Evolutionary conservation across 2,113 vertebrate species (phyloP), one percentile per base, ranked within the genome.

Genomic region (Hippocampus barbouri): DNA sequence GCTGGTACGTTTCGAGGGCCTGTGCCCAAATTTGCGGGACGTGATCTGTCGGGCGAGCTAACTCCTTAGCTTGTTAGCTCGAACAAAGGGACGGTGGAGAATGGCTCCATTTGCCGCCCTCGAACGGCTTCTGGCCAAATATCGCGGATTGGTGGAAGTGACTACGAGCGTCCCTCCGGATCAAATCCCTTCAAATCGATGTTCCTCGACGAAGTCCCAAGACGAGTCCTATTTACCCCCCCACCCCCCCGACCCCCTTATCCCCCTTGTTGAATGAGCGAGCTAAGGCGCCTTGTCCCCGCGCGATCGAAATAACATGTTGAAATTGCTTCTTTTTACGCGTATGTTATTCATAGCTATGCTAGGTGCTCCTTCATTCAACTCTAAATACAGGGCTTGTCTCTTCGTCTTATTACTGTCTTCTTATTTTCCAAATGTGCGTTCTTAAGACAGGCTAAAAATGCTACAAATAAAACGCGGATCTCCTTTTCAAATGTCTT

Each of bases 61-160:
- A 34, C 34, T 49, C 18, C 20, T 66, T 70, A 60, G 84, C 85
- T 74, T 30, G 67, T 71, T 64, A 3, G 60, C 43, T 68, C 72
- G 54, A 74, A 89, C 86, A 89, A 89, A 89, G 85, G 73, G 30
- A 1, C n/a, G 14, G 49, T 18, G 11, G 10, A 20, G 61, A 41
- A 67, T 16, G 10, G 2, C 51, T 2, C 27, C 34, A 47, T 1
- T 15, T 25, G 27, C 1, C 21, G 38, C 25, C 20, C 40, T 47
- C n/a, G 45, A 41, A 72, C 11, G 2, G 3, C 12, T 23, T 53
- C 53, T 14, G 23, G 59, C 12, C 40, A 41, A 66, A 5, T 5
- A 21, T 4, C 1, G 43, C 3, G 2, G 20, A 0, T 0, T 23
- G 5, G 14, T 68, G 23, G 9, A 47, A 61, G 27, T 23, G 64